Percentiles rank a stretch among this genome's conserved stretches.
Conservation (phyloP, 2,113 vertebrate genomes). For the Hylia prasina region DNA sequence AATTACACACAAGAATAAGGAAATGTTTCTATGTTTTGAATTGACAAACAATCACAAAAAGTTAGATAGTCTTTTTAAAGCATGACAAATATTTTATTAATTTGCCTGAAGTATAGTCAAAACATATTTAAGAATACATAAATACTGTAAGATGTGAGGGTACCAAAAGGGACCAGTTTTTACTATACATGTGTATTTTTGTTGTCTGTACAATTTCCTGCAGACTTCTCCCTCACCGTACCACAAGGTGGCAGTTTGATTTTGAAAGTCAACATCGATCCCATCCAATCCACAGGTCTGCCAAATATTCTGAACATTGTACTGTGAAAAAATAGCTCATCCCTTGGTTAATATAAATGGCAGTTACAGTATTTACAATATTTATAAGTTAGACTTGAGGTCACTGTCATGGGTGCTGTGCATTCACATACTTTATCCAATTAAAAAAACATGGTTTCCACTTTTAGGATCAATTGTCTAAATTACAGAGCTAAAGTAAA, state of each 20-base stretch:
- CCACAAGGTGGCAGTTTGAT: constrained; percentile 59
- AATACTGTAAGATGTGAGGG: background rate
- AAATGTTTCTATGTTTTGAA: background rate
- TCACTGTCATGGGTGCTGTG: background rate
- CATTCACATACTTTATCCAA: background rate
- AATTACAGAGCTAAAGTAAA: background rate
- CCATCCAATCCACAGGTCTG: background rate
- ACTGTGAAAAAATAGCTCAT: background rate
- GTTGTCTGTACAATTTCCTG: background rate
- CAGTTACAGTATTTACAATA: background rate
- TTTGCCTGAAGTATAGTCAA: background rate
- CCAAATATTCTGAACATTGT: background rate
- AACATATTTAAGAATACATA: background rate
- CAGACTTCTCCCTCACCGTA: background rate
- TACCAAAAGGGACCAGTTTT: background rate
- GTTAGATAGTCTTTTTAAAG: background rate
- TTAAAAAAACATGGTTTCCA: background rate
- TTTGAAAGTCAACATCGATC: background rate
- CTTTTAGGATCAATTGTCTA: background rate
- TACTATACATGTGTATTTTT: background rate
- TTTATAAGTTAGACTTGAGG: background rate
- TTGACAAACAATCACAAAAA: background rate
- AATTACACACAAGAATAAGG: background rate
- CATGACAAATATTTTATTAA: background rate
- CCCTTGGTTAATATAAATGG: background rate